Conservation (phyloP, 1,140 invertebrate genomes). For the Bathynomus jamesi region DNA sequence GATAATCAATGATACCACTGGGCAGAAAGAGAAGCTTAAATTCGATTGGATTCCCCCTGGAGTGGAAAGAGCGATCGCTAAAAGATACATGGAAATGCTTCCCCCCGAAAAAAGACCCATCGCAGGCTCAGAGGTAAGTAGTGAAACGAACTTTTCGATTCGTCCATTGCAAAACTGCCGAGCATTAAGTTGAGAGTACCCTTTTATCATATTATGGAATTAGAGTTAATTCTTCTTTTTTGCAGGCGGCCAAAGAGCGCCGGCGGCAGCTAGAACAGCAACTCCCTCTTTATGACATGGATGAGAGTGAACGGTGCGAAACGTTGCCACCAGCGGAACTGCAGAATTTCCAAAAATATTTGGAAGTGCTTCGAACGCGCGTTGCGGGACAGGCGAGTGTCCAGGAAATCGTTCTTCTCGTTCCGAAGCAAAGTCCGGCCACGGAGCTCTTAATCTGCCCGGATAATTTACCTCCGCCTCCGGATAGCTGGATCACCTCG, state of each 20-base stretch:
- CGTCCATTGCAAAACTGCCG: too few species aligned
- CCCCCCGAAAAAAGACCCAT: constrained; percentile 31
- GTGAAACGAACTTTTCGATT: background rate
- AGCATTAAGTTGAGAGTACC: too few species aligned
- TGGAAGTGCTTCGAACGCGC: constrained; percentile 26
- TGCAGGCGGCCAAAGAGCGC: constrained; percentile 34
- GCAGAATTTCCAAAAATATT: constrained; percentile 26
- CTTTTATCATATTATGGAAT: too few species aligned
- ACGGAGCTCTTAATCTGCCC: background rate
- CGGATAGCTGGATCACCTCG: background rate
- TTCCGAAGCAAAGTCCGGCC: background rate
- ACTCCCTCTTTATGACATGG: constrained; percentile 37
- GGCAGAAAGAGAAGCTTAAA: constrained; percentile 20
- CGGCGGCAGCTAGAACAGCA: constrained; percentile 27
- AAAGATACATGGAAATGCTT: constrained; percentile 33
- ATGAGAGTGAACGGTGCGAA: constrained; percentile 26
- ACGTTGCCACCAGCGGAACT: constrained; percentile 29
- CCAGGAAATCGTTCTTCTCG: background rate
- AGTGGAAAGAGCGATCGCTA: constrained; percentile 20
- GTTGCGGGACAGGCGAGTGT: constrained; percentile 32
- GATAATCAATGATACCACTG: constrained; percentile 26
- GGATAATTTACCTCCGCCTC: background rate
- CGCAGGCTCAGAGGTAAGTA: constrained; percentile 29
- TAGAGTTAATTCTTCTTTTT: too few species aligned
- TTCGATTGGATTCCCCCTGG: constrained; percentile 36